Base-by-base conservation (phyloP, 2,797 vertebrate species). In the Micrastur ruficollis region DNA sequence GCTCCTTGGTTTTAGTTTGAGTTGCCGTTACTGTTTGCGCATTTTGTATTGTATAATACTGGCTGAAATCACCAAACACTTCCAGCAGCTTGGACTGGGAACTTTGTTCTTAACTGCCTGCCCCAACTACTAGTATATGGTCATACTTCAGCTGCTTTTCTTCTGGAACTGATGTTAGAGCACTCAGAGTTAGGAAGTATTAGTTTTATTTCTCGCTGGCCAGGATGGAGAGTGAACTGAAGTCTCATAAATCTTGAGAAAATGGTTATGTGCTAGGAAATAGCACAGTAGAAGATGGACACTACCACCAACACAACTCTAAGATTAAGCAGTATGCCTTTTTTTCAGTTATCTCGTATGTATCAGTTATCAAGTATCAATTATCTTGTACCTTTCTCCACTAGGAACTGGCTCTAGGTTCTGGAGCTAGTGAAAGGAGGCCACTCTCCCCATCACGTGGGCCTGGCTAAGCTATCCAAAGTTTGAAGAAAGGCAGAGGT, bases 381-480 rank as follows among this genome's bases (percentile, higher is more conserved):
- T 40, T 56, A 61, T 29, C 70, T 32, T 34, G 53, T 26, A 62
- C 38, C 25, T 36, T 61, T 79, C 44, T 62, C 29, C 49, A 44
- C 20, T 31, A 63, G 40, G 40, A 71, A 94, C 11, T 53, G 26
- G 8, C 40, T 44, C 46, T 42, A 58, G 29, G 44, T 32, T 71
- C 34, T 72, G 44, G 9, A 89, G 32, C 4, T 14, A 75, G 17
- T 12, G 26, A 58, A 74, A 62, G 27, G 25, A 90, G 8, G 31
- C 2, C 18, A 32, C 31, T 40, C 36, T 83, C 34, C 46, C 21
- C 32, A 36, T 53, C 29, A 46, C 0, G 0, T 20, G 27, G 42
- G 40, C 36, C 55, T 67, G 31, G 59, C 42, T 86, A 63, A 82
- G 36, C 32, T 67, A 63, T 15, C 17, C 66, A 67, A 55, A 20